These are phyloP conservation scores for Kobus ellipsiprymnus DNA, from an alignment of 2,113 vertebrate genomes.

Conservation along the genomic window DNA sequence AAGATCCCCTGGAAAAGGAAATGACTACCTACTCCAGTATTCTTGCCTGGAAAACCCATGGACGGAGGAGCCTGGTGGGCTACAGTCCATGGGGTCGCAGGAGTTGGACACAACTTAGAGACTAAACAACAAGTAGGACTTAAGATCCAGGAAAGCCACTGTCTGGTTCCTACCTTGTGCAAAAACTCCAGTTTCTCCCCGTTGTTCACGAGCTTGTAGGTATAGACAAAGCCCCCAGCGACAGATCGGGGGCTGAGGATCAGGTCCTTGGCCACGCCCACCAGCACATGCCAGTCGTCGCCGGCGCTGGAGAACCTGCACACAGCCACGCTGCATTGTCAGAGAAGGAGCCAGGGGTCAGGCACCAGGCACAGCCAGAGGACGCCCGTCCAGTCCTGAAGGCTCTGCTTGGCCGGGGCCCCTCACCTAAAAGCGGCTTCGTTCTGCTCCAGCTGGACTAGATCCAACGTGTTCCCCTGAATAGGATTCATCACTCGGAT, in stretches of 20 bases:
- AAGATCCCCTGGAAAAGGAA: not conserved
- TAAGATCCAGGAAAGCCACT: not conserved
- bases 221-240: conserved; percentile 95
- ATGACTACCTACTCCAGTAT: not conserved
- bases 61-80: not conserved
- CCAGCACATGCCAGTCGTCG: conserved; percentile 97
- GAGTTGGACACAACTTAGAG: not conserved
- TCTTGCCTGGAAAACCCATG: not conserved
- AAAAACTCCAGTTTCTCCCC: conserved; percentile 97
- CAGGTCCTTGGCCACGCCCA: conserved; percentile 96
- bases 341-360: not conserved
- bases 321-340: conserved; percentile 87
- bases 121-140: not conserved
- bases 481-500: conserved; percentile 97
- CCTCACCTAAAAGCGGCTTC: conserved; percentile 97
- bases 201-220: conserved; percentile 89
- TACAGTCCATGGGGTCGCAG: not conserved
- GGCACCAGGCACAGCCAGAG: not conserved
- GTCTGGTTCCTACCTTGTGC: conserved; percentile 89
- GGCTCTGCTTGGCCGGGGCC: not conserved
- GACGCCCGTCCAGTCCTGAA: not conserved
- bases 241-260: conserved; percentile 96
- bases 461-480: conserved; percentile 93
- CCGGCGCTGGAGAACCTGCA: conserved; percentile 92
- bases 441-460: conserved; percentile 97